Conservation (phyloP, 2,888 invertebrate species). For the Lepidocyrtinus sp. region DNA sequence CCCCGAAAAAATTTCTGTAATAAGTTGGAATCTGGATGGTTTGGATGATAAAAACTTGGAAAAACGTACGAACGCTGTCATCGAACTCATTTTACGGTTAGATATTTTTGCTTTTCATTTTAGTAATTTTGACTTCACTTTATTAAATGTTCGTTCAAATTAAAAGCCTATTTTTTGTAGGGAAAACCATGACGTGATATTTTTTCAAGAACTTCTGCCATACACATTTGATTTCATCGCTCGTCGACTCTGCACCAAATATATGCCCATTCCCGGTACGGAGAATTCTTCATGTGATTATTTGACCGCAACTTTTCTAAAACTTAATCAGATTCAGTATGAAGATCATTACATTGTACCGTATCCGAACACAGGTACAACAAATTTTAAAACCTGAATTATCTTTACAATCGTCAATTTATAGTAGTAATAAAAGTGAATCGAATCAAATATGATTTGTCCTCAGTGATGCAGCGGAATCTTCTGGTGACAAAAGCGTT, state of each 20-base stretch:
- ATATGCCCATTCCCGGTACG: conserved; percentile 72
- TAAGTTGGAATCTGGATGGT: conserved; percentile 78
- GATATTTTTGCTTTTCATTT: not conserved
- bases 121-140: not conserved
- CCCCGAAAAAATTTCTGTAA: conserved; percentile 73
- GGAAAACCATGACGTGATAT: conserved; percentile 76
- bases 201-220: conserved; percentile 77
- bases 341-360: conserved; percentile 73
- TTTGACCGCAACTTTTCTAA: conserved; percentile 74
- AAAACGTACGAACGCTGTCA: conserved; percentile 75
- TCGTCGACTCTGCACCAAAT: conserved; percentile 72
- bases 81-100: conserved; percentile 74
- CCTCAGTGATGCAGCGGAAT: conserved; percentile 74
- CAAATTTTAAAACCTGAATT: not conserved
- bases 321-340: conserved; percentile 72
- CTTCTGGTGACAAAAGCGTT: conserved; percentile 74
- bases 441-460: not conserved
- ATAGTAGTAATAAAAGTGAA: not conserved
- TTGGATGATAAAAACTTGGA: conserved; percentile 74
- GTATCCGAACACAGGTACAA: conserved; percentile 72
- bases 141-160: not conserved
- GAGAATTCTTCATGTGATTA: conserved; percentile 71
- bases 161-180: conserved; percentile 71
- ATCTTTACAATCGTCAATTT: not conserved
- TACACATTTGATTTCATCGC: conserved; percentile 73